These are phyloP conservation scores for Muricea muricata DNA, from an alignment of 92 coral and sea anemone genomes.

Conservation along the genomic window DNA sequence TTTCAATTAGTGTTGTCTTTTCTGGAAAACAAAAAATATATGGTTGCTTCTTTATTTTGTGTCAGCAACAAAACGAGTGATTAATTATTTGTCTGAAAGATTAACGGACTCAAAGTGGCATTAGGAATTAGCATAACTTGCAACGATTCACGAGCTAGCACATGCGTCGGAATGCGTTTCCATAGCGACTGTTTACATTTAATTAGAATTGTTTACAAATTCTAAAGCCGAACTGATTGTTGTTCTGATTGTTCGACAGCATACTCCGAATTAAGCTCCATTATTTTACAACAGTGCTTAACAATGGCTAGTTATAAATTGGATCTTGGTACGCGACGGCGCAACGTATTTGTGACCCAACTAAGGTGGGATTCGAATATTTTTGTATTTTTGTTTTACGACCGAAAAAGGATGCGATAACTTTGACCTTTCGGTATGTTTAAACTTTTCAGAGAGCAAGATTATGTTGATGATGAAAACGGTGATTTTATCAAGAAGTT, in stretches of 20 bases:
- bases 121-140: neutral
- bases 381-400: neutral
- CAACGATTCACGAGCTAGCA: neutral
- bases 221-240: neutral
- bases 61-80: too few relatives aligned
- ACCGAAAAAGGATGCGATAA: neutral
- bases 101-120: too few relatives aligned
- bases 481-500: slow-evolving; percentile 70
- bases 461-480: slow-evolving; percentile 72
- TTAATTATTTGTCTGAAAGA: too few relatives aligned
- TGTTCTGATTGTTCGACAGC: neutral
- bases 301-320: slow-evolving; percentile 34
- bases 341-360: slow-evolving; percentile 95
- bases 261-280: neutral
- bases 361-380: slow-evolving; percentile 62
- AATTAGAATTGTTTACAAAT: slow-evolving; percentile 15
- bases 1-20: too few relatives aligned
- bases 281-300: neutral
- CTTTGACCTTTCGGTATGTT: neutral
- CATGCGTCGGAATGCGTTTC: slow-evolving; percentile 12
- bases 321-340: slow-evolving; percentile 81
- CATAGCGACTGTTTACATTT: slow-evolving; percentile 23
- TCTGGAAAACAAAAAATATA: too few relatives aligned
- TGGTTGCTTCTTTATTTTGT: too few relatives aligned
- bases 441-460: slow-evolving; percentile 73